These are phyloP conservation scores for Platycnemis pennipes DNA, from an alignment of 2,888 invertebrate species.

Conservation along the genomic window DNA sequence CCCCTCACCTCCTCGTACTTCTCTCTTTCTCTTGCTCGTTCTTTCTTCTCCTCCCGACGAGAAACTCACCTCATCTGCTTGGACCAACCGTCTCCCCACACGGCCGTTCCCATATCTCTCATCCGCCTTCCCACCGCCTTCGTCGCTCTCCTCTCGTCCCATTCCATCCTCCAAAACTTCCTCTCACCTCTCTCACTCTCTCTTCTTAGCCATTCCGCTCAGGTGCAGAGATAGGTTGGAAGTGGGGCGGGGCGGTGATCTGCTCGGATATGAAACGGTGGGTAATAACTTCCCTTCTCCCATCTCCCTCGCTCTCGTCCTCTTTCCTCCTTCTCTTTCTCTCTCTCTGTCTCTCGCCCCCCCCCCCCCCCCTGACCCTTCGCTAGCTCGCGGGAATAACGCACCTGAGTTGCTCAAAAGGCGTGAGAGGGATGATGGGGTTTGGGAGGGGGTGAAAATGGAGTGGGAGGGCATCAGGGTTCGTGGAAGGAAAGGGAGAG, in stretches of 20 bases:
- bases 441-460: background rate
- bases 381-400: conserved; percentile 38
- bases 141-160: background rate
- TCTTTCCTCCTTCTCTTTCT: background rate
- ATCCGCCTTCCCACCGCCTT: background rate
- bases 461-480: background rate
- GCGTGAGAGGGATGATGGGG: conserved; percentile 25
- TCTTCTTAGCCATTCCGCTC: conserved; percentile 56
- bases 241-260: no score
- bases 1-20: background rate
- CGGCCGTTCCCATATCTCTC: background rate
- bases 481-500: background rate
- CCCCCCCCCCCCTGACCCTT: background rate
- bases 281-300: conserved; percentile 54
- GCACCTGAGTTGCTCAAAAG: conserved; percentile 52
- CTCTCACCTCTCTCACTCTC: background rate
- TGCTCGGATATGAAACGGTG: conserved; percentile 55
- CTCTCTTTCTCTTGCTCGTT: background rate
- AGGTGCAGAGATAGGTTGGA: conserved; percentile 31
- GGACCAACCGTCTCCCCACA: background rate
- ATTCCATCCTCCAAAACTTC: background rate
- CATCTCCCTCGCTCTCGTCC: background rate
- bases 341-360: background rate
- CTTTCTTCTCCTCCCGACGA: background rate
- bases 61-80: no score